These are phyloP conservation scores for Xestia xanthographa DNA, from an alignment of 2,888 invertebrate genomes.

Conservation along the genomic window DNA sequence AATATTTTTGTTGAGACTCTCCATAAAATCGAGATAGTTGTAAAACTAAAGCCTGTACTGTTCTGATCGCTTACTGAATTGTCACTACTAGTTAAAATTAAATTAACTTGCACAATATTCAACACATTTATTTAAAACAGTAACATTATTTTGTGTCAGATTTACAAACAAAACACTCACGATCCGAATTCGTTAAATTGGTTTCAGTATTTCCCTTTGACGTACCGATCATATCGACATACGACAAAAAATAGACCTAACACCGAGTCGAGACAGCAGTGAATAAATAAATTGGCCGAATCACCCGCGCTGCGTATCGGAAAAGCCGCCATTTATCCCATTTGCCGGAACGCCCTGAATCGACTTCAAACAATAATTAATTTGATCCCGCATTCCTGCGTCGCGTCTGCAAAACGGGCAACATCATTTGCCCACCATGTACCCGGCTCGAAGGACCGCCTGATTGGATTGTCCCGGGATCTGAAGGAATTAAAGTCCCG, in stretches of 20 bases:
- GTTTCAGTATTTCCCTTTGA: conserved; percentile 36
- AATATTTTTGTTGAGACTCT: background rate
- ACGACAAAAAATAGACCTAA: conserved; percentile 28
- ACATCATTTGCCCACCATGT: conserved; percentile 62
- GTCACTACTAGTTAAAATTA: background rate
- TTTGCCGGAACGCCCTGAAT: conserved; percentile 63
- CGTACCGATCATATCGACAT: conserved; percentile 21
- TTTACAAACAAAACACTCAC: conserved; percentile 16
- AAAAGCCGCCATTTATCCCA: conserved; percentile 71
- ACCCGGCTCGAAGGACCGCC: conserved; percentile 49
- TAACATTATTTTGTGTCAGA: background rate
- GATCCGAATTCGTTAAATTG: conserved; percentile 4
- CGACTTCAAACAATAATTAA: conserved; percentile 78
- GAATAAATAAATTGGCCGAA: conserved; percentile 70
- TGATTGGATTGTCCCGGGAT: conserved; percentile 69
- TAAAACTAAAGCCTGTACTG: background rate
- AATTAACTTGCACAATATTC: conserved; percentile 3
- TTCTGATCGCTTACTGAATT: background rate
- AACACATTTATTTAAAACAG: background rate
- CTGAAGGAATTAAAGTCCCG: conserved; percentile 64
- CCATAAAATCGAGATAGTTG: background rate
- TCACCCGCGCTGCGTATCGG: conserved; percentile 63
- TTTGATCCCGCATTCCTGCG: conserved; percentile 71
- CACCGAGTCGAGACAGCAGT: conserved; percentile 46
- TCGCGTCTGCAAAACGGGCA: conserved; percentile 57